phyloP scores from a whole-genome alignment of 2,797 vertebrate genomes.

The Brotula barbata region DNA sequence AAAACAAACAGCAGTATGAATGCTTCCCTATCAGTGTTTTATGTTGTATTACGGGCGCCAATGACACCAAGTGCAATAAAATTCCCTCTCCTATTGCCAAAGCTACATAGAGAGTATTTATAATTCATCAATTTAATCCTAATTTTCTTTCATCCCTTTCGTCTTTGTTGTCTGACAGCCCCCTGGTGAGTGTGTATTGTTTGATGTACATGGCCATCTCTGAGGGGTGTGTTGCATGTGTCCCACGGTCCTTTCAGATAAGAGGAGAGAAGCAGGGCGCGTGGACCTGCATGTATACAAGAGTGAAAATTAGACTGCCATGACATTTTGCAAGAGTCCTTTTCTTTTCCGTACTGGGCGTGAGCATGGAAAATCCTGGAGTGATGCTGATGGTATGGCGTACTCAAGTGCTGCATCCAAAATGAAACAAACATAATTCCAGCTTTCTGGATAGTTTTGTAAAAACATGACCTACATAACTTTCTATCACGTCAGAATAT shows the following conservation, averaged over 20 bases:
- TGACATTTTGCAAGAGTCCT: no score
- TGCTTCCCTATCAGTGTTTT: background rate
- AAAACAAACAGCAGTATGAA: background rate
- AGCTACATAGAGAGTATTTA: background rate
- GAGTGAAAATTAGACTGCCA: no score
- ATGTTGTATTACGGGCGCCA: no score
- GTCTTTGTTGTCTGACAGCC: conserved; percentile 5
- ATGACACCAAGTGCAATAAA: background rate
- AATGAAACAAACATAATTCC: no score
- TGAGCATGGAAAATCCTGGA: no score
- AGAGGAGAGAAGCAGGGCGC: conserved; percentile 2
- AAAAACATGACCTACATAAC: background rate
- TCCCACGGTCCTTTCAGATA: conserved; percentile 18
- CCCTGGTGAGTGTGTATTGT: conserved; percentile 2
- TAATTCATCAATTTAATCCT: conserved; percentile 1
- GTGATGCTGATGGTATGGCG: no score
- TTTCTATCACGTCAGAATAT: background rate
- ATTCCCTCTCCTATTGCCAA: no score
- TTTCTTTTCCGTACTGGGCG: no score
- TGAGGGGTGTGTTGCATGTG: conserved; percentile 5
- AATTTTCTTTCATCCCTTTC: background rate
- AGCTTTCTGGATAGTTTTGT: background rate
- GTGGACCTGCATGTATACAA: no score
- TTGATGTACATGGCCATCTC: conserved; percentile 14
- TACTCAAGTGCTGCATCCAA: no score